Evolutionary conservation across 2,888 invertebrate species (phyloP), one percentile per base, ranked within the genome.

Genomic region (Sisyra terminalis): DNA sequence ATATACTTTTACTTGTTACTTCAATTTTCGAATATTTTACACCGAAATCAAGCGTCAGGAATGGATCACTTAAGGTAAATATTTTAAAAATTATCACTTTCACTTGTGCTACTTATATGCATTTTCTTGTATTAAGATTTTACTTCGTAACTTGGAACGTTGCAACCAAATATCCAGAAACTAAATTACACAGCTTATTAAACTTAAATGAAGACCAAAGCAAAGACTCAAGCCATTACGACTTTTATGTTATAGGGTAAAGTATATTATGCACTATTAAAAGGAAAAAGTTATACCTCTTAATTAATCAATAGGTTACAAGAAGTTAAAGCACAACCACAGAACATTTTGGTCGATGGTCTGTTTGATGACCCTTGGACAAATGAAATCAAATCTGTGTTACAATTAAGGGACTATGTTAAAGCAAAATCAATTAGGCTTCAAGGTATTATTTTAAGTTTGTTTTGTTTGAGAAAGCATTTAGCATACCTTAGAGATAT

Each of bases 111-210:
- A 14, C n/a, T 37, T 37, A 3, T 17, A 37, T 17, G 31, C 24
- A 32, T 29, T 13, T 40, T 9, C 18, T 16, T 46, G 43, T 46
- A 64, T 65, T 30, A 61, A 85, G 82, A 57, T 65, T 89, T 49
- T 86, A 85, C 60, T 71, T 88, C 52, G 75, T 81, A 36, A 92
- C 92, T 34, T 93, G 87, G 78, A 93, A 93, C 70, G 90, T 93
- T 42, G 88, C 86, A 30, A 82, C 85, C 1, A 78, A 74, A 54
- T 82, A 83, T 18, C 75, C 75, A 29, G 78, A 83, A 58, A 64
- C 80, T 15, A 70, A 75, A 49, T 65, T 92, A 18, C 71, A 74
- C 50, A 73, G 75, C 34, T 63, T 89, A 38, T 58, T 89, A 41
- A 75, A 78, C 39, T 65, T 89, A 42, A 73, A 73, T 45, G 66